phyloP scores from a whole-genome alignment of 2,888 invertebrate species.

The Folsomia manolachei region DNA sequence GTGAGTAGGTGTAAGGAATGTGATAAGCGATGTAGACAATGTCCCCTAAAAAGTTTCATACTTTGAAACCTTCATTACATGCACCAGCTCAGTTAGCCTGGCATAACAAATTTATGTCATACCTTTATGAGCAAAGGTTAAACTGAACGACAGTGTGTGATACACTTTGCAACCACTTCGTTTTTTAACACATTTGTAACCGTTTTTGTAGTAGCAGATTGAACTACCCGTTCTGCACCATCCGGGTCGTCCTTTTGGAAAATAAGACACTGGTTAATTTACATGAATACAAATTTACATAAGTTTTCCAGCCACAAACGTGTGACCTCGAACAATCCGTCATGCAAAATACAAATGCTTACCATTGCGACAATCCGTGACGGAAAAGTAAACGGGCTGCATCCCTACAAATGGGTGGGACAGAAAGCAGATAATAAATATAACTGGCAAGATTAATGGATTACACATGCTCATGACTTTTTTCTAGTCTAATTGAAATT shows the following conservation, averaged over 20 bases:
- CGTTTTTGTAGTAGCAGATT: slow-evolving; percentile 78
- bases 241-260: slow-evolving; percentile 54
- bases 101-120: neutral
- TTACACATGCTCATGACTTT: neutral
- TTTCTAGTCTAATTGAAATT: neutral
- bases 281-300: too few relatives aligned
- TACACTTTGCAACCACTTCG: slow-evolving; percentile 60
- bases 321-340: too few relatives aligned
- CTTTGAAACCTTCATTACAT: too few relatives aligned
- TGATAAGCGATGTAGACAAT: slow-evolving; percentile 83
- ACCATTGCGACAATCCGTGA: too few relatives aligned
- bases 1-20: slow-evolving; percentile 79
- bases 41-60: slow-evolving; percentile 58
- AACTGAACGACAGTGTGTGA: slow-evolving; percentile 74
- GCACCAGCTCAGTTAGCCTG: neutral
- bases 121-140: slow-evolving; percentile 68
- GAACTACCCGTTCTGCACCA: slow-evolving; percentile 66
- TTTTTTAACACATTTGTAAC: slow-evolving; percentile 62
- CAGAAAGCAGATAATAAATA: neutral
- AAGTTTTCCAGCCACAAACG: too few relatives aligned
- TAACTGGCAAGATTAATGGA: neutral
- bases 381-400: slow-evolving; percentile 84
- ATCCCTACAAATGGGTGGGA: slow-evolving; percentile 61
- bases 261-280: too few relatives aligned
- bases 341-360: too few relatives aligned